A percentile compares a stretch with the other conserved stretches of the same genome.
These are phyloP conservation scores for Ormyrus rosae DNA, from an alignment of 2,888 invertebrate species.

Conservation along the genomic window DNA sequence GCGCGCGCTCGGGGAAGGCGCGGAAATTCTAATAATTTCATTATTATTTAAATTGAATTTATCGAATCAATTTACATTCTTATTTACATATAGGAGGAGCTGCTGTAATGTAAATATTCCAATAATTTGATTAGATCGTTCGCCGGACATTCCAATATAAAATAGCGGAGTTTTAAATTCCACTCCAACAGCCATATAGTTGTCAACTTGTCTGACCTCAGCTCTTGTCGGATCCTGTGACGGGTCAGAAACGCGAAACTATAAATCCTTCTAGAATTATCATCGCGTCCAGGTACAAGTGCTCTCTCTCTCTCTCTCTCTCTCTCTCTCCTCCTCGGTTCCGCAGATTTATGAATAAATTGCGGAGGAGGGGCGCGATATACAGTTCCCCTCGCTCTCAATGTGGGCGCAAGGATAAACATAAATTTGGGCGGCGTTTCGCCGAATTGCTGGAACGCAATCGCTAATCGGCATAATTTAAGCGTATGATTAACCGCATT, in stretches of 20 bases:
- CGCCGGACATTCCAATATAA: neutral
- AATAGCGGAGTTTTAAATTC: constrained; percentile 15
- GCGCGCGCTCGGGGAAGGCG: no score
- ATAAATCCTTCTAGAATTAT: constrained; percentile 54
- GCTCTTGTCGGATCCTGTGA: neutral
- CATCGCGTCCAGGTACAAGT: constrained; percentile 39
- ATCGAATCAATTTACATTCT: no score
- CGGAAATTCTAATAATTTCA: no score
- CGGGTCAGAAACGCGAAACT: constrained; percentile 23
- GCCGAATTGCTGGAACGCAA: constrained; percentile 61
- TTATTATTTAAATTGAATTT: no score
- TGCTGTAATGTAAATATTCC: neutral
- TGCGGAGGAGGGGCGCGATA: constrained; percentile 30
- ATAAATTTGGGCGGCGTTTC: constrained; percentile 56
- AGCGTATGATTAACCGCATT: constrained; percentile 65
- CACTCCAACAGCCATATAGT: constrained; percentile 6
- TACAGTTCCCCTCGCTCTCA: constrained; percentile 37
- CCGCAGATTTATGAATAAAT: constrained; percentile 53
- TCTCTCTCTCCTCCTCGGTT: no score
- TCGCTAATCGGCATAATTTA: constrained; percentile 68
- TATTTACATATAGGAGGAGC: no score
- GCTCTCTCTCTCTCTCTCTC: neutral
- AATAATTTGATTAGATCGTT: neutral
- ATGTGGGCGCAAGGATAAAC: constrained; percentile 52
- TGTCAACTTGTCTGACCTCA: constrained; percentile 18